Conservation (phyloP, 2,888 invertebrate genomes). For the Petrolisthes cinctipes region DNA sequence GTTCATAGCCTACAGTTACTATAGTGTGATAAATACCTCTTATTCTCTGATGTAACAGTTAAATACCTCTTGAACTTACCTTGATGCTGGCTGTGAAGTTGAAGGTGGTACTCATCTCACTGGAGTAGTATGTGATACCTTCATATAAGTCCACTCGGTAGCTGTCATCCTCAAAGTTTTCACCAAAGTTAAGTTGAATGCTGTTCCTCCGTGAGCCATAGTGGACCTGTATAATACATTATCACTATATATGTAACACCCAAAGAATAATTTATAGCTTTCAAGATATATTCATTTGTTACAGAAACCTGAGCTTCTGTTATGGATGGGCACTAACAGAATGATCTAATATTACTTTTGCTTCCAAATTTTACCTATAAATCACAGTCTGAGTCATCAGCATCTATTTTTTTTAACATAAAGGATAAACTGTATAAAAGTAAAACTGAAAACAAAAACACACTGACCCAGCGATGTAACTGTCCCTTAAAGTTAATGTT, state of each 20-base stretch:
- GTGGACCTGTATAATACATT: constrained; percentile 30
- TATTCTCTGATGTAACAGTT: neutral
- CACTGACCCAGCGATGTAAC: constrained; percentile 42
- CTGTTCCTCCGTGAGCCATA: constrained; percentile 49
- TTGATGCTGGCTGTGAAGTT: constrained; percentile 55
- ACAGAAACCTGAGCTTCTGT: too few relatives aligned
- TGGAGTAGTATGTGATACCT: constrained; percentile 38
- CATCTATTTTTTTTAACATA: too few relatives aligned
- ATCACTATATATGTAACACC: too few relatives aligned
- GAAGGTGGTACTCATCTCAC: constrained; percentile 44
- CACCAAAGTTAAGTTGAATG: constrained; percentile 53
- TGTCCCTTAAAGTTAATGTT: constrained; percentile 51
- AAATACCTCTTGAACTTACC: constrained; percentile 27
- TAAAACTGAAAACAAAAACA: neutral
- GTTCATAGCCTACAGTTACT: too few relatives aligned
- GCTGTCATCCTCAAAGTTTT: constrained; percentile 50
- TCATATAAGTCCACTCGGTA: constrained; percentile 54
- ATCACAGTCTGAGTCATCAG: too few relatives aligned
- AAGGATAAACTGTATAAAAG: neutral
- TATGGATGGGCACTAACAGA: too few relatives aligned
- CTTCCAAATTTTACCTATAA: too few relatives aligned
- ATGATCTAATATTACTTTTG: too few relatives aligned
- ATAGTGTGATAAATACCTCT: too few relatives aligned
- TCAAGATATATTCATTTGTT: too few relatives aligned
- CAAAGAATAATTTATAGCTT: too few relatives aligned